Conservation (phyloP, 2,113 vertebrate species). For the Prinia subflava region DNA sequence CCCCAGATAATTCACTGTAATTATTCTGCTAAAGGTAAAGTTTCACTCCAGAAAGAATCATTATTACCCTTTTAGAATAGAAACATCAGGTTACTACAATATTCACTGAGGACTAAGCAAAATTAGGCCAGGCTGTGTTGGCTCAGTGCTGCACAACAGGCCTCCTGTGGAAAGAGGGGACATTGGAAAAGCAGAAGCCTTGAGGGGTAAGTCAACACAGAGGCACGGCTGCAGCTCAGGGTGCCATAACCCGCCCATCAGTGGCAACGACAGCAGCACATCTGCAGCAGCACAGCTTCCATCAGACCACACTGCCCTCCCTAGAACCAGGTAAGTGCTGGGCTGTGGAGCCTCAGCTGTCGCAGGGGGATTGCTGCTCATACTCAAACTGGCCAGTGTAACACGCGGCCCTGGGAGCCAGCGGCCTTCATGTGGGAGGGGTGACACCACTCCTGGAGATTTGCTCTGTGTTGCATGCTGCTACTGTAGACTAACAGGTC, state of each 20-base stretch:
- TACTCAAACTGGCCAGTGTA: neutral
- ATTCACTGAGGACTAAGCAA: neutral
- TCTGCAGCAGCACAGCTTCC: neutral
- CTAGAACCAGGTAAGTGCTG: neutral
- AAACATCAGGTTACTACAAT: neutral
- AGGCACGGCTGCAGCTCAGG: neutral
- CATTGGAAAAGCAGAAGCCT: neutral
- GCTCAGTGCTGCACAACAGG: neutral
- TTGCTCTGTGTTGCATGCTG: neutral
- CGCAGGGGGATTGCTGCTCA: rapidly evolving
- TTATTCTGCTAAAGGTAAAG: neutral
- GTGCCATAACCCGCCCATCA: neutral
- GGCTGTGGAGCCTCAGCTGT: neutral
- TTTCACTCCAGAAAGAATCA: conserved; percentile 34
- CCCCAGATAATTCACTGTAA: conserved; percentile 21
- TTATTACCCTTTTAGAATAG: neutral
- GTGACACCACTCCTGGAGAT: neutral
- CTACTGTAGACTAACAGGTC: neutral
- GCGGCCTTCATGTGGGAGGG: neutral
- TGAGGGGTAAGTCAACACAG: neutral
- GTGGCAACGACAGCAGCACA: neutral
- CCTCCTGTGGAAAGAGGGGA: neutral
- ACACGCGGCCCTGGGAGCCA: rapidly evolving
- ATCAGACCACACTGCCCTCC: neutral
- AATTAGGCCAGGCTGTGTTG: neutral